Evolutionary conservation across 2,113 vertebrate species (phyloP).

Genomic region (Corythoichthys intestinalis): DNA sequence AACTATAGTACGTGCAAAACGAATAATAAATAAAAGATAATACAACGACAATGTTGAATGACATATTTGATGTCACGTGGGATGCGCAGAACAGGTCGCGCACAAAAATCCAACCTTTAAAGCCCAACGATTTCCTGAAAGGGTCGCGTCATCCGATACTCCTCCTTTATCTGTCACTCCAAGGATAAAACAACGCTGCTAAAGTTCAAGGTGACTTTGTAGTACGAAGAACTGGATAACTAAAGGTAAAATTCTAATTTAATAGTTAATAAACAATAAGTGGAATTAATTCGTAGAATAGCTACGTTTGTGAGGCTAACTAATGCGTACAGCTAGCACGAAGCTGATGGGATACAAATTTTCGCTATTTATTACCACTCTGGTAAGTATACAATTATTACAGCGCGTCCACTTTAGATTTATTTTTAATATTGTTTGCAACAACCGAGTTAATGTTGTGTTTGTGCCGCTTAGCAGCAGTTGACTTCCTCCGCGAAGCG

Average conservation of each 20-base stretch:
- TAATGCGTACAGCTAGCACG: slow-evolving; percentile 1
- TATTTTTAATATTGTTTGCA: not conserved
- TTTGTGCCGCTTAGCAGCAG: not conserved
- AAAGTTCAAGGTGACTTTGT: not conserved
- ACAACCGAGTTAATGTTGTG: not conserved
- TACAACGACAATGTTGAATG: not conserved
- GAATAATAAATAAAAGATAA: not conserved
- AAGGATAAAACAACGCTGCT: not conserved
- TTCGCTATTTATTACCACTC: not conserved
- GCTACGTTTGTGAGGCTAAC: slow-evolving; percentile 35
- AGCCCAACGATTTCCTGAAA: slow-evolving; percentile 29
- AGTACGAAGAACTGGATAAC: not conserved
- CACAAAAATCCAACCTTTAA: not conserved
- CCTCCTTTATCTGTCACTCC: not conserved
- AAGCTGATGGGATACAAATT: not conserved
- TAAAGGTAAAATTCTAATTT: slow-evolving; percentile 12
- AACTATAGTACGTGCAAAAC: too few species aligned
- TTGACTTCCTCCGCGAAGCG: not conserved
- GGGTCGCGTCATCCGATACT: slow-evolving; percentile 15
- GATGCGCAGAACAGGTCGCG: slow-evolving; percentile 3
- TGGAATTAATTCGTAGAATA: not conserved
- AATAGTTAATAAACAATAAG: not conserved
- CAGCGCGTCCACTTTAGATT: not conserved
- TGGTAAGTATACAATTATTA: not conserved
- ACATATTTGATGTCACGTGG: slow-evolving; percentile 1